Base-by-base conservation (phyloP, 2,113 vertebrate species). In the Tetrax tetrax region DNA sequence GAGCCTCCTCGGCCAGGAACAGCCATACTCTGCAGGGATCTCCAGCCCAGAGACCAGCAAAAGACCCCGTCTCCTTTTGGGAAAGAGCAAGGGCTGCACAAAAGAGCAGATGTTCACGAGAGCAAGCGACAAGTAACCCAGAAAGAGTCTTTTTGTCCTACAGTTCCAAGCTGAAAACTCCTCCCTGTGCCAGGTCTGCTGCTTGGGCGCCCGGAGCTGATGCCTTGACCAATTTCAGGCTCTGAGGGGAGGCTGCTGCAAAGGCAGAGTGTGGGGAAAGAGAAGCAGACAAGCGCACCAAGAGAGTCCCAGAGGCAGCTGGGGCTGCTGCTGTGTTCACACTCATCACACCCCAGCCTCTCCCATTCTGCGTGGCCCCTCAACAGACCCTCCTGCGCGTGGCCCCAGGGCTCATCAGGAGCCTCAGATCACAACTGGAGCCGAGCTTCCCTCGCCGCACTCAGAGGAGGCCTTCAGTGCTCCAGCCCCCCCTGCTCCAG, bases 21-120 rank as follows among this genome's bases (percentile, higher is more conserved):
- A 12, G n/a, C 38, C 5, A 0, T 10, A 45, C 66, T 29, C 2
- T 2, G n/a, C 18, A 14, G 92, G 43, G 37, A 31, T 37, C 45
- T 21, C 35, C 75, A 59, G 1, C 57, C 54, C n/a, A 14, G 33
- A 21, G 43, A 72, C 4, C 43, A 29, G 21, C 16, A 2, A 1
- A 22, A 53, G 35, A 16, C 10, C 41, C 12, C 0, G 0, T 12
- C 25, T 9, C 35, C 63, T 43, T 9, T 7, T 31, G 31, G 48
- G 59, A 16, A 41, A 18, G 25, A 18, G 45, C 35, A 16, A 43
- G 33, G 19, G 59, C 5, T 10, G 20, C 68, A 28, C 0, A 0
- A 3, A 23, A 10, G 21, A 25, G 21, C 24, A 60, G 47, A 16
- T 20, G 31, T 25, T 72, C 29, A 53, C 10, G 47, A 54, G 22